A percentile compares a stretch with the other conserved stretches of the same genome.
Conservation (phyloP, 2,113 vertebrate species). For the Cepphus grylle region DNA sequence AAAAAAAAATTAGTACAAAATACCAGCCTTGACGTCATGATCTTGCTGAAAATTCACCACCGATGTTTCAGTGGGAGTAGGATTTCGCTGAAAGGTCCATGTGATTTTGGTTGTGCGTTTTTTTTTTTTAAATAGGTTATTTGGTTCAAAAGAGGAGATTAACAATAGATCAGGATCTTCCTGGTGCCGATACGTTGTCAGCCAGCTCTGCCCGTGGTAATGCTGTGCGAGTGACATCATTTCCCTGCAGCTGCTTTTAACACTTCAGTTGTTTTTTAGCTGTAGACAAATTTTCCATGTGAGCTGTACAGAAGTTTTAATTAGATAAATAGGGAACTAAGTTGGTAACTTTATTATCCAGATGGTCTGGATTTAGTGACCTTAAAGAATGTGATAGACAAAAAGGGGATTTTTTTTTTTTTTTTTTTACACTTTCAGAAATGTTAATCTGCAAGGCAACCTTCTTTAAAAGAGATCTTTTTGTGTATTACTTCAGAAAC, state of each 20-base stretch:
- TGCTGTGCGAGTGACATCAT: background rate
- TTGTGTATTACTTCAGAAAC: background rate
- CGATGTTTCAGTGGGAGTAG: background rate
- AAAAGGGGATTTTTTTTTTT: background rate
- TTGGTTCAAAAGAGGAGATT: background rate
- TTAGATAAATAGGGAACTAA: slow-evolving; percentile 23
- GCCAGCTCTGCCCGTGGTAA: background rate
- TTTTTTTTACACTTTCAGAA: background rate
- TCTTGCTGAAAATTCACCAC: background rate
- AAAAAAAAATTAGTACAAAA: background rate
- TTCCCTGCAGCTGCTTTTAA: slow-evolving; percentile 50
- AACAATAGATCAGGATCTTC: slow-evolving; percentile 12
- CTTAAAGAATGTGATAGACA: background rate
- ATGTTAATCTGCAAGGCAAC: background rate
- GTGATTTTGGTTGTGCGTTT: background rate
- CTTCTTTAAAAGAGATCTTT: background rate
- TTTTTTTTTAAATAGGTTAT: background rate
- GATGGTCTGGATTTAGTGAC: slow-evolving; percentile 29
- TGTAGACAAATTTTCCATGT: slow-evolving; percentile 11
- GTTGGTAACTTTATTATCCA: slow-evolving; percentile 23
- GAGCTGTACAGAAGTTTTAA: slow-evolving; percentile 33
- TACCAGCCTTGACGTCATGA: background rate
- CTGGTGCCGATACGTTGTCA: background rate
- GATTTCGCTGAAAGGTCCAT: background rate
- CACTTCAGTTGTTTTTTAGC: slow-evolving; percentile 40